phyloP scores from a whole-genome alignment of 2,797 vertebrate genomes.

The Thalassophryne amazonica region DNA sequence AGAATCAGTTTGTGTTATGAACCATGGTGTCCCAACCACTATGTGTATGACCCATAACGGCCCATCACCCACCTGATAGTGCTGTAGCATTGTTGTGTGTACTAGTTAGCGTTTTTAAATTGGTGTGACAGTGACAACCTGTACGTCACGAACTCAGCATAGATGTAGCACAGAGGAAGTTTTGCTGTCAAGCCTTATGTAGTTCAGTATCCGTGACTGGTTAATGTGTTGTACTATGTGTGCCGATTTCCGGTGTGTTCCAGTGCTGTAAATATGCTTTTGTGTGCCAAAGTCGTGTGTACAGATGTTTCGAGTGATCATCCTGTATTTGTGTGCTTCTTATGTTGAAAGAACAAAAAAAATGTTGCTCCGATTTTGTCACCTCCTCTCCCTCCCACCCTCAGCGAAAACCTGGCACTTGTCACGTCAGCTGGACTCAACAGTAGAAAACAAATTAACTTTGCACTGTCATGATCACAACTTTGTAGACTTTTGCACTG shows the following conservation, averaged over 20 bases:
- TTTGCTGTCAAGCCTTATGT: slow-evolving; percentile 81
- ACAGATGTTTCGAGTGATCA: slow-evolving; percentile 70
- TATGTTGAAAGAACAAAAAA: slow-evolving; percentile 62
- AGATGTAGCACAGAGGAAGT: slow-evolving; percentile 80
- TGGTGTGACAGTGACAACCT: slow-evolving; percentile 75
- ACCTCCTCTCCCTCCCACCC: neutral
- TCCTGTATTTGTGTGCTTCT: slow-evolving; percentile 73
- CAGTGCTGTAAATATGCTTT: slow-evolving; percentile 79
- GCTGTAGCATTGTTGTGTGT: slow-evolving; percentile 74
- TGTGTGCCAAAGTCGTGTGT: slow-evolving; percentile 76
- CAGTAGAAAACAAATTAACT: slow-evolving; percentile 43
- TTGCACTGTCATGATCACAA: slow-evolving; percentile 70
- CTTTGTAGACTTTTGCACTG: slow-evolving; percentile 74
- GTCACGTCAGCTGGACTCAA: slow-evolving; percentile 51
- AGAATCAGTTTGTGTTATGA: slow-evolving; percentile 88
- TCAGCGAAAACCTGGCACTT: slow-evolving; percentile 38
- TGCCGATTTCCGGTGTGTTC: slow-evolving; percentile 74
- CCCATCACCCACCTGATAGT: slow-evolving; percentile 81
- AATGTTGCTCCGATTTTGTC: slow-evolving; percentile 64
- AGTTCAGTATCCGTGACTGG: slow-evolving; percentile 79
- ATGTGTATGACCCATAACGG: slow-evolving; percentile 84
- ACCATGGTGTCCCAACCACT: slow-evolving; percentile 87
- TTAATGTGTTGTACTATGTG: slow-evolving; percentile 78
- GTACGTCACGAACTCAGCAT: slow-evolving; percentile 78
- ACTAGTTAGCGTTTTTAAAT: slow-evolving; percentile 72